Evolutionary conservation across 2,113 vertebrate genomes (phyloP), one percentile per base, ranked within the genome.

Genomic region (Corynorhinus townsendii): DNA sequence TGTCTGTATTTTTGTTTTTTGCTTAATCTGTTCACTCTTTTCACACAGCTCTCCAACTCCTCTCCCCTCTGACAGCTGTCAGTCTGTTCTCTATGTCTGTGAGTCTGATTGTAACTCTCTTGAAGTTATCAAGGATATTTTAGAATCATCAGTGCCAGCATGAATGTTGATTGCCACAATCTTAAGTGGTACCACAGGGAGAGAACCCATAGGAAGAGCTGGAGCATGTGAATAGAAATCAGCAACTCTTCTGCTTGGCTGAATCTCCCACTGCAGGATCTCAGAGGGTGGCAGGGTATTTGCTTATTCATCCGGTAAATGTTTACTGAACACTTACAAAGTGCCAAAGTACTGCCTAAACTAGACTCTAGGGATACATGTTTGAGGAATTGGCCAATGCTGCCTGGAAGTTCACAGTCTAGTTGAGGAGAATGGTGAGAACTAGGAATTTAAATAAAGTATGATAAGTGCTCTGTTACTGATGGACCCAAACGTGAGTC

Each of bases 91-190:
- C 47, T 69, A 19, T 35, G 8, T 69, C 64, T 47, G 11, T n/a
- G 30, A n/a, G 19, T 52, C 17, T 77, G 47, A 77, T 88, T 88
- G 59, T 68, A 22, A 82, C 47, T 85, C 94, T 96, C 82, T 95
- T 90, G 88, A 95, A 45, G 77, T 91, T 72, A 54, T 81, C 66
- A 82, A 92, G 95, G 45, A 82, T 43, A 64, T 81, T 88, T 22
- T 8, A 91, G 62, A 66, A 90, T 87, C 85, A 92, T 95, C 85
- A 90, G 47, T 59, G 11, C 54, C 71, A 77, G 87, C 64, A 38
- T 52, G 38, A 80, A 52, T 85, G 30, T n/a, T 94, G 90, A 92
- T 71, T 95, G 62, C 66, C 82, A 68, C 9, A 28, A 11, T 81
- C 12, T 47, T 91, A 77, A 47, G 82, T 84, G 38, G 11, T 33